A percentile compares a stretch with the other conserved stretches of the same genome.
phyloP scores from a whole-genome alignment of 2,797 vertebrate species.

The Numenius phaeopus region DNA sequence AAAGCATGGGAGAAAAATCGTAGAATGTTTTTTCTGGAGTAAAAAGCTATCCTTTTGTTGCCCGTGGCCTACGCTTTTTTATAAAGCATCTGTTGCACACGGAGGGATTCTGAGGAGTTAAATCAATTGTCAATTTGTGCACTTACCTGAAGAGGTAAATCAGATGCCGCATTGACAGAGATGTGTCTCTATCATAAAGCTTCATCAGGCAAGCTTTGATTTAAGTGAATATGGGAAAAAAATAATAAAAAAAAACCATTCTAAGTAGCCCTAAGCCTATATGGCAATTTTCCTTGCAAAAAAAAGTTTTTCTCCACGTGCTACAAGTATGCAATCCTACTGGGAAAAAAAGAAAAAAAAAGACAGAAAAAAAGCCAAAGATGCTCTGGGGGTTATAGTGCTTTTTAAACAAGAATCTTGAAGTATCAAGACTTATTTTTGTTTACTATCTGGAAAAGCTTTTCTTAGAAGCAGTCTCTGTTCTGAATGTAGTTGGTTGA shows the following conservation, averaged over 20 bases:
- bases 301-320: not conserved
- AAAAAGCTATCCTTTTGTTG: not conserved
- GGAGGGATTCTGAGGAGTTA: not conserved
- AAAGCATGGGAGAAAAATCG: not conserved
- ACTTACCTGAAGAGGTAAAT: not conserved
- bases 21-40: not conserved
- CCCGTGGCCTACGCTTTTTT: not conserved
- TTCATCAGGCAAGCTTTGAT: not conserved
- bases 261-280: not conserved
- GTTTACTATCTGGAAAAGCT: not conserved
- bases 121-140: not conserved
- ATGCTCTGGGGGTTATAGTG: not conserved
- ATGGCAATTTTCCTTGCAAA: not conserved
- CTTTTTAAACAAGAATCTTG: not conserved
- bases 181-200: not conserved
- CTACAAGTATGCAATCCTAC: not conserved
- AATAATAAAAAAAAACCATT: not conserved
- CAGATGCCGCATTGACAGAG: not conserved
- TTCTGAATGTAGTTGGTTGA: not conserved
- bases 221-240: not conserved
- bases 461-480: not conserved
- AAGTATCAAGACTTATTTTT: not conserved
- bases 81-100: not conserved
- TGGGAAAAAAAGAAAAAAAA: not conserved
- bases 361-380: not conserved